Conservation (phyloP, 2,113 vertebrate genomes). For the Zosterops japonicus region DNA sequence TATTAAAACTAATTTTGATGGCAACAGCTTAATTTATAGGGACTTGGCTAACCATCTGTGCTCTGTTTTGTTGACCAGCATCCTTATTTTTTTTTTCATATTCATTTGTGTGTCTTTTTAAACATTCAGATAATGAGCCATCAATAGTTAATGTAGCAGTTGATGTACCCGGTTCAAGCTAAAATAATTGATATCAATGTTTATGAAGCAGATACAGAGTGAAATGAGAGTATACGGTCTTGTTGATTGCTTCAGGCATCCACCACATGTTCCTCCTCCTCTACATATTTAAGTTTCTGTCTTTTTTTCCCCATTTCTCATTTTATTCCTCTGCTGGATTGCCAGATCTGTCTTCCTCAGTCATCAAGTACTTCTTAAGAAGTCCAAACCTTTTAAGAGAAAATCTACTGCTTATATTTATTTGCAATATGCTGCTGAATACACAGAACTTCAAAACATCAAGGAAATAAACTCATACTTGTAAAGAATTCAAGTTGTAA, state of each 20-base stretch:
- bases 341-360: neutral
- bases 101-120: neutral
- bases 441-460: neutral
- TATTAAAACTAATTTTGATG: neutral
- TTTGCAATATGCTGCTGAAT: neutral
- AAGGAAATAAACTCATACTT: neutral
- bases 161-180: neutral
- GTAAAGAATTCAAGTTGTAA: neutral
- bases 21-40: neutral
- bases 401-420: neutral
- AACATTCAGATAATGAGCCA: constrained; percentile 9
- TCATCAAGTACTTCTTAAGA: neutral
- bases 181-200: constrained; percentile 14
- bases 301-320: neutral
- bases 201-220: constrained; percentile 9
- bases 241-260: neutral
- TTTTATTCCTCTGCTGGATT: neutral
- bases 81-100: neutral
- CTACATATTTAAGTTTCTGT: neutral
- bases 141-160: constrained; percentile 43
- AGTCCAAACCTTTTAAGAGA: neutral
- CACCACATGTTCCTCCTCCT: neutral
- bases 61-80: neutral
- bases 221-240: neutral
- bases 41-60: neutral